Conservation (phyloP, 2,888 invertebrate genomes). For the Steinernema carpocapsae region DNA sequence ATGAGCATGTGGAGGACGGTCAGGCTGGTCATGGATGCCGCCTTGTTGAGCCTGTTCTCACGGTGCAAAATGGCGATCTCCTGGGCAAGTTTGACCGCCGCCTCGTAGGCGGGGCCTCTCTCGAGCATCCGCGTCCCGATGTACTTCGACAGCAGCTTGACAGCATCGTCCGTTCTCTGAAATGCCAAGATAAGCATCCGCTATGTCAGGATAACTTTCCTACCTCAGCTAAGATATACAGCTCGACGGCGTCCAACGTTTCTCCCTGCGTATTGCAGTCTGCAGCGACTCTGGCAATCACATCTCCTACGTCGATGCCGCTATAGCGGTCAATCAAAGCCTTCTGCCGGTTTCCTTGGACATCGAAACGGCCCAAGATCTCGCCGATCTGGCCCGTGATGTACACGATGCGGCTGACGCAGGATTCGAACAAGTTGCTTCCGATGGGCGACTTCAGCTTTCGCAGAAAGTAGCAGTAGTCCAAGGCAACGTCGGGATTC, state of each 20-base stretch:
- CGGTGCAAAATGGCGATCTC: constrained; percentile 34
- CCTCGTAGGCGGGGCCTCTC: constrained; percentile 46
- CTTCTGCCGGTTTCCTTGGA: constrained; percentile 47
- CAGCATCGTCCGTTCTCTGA: constrained; percentile 51
- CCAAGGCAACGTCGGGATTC: constrained; percentile 60
- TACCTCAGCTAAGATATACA: constrained; percentile 48
- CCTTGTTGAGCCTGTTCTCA: neutral
- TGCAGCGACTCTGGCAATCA: constrained; percentile 60
- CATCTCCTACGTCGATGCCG: constrained; percentile 45
- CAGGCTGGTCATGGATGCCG: constrained; percentile 35
- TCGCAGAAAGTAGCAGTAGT: constrained; percentile 64
- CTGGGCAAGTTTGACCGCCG: constrained; percentile 39
- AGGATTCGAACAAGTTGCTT: constrained; percentile 64
- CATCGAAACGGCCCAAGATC: constrained; percentile 57
- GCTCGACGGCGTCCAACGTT: constrained; percentile 45
- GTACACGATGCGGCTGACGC: constrained; percentile 63
- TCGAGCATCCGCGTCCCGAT: constrained; percentile 45
- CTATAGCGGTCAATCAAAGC: constrained; percentile 63
- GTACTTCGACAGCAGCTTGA: constrained; percentile 46
- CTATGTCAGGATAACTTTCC: constrained; percentile 20
- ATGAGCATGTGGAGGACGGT: constrained; percentile 52
- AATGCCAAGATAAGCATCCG: constrained; percentile 24
- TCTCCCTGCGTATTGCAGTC: constrained; percentile 63
- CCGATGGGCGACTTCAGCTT: constrained; percentile 43
- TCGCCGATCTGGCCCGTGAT: constrained; percentile 53